Evolutionary conservation across 1,140 invertebrate genomes (phyloP), one percentile per base, ranked within the genome.

Genomic region (Lepidurus apus): DNA sequence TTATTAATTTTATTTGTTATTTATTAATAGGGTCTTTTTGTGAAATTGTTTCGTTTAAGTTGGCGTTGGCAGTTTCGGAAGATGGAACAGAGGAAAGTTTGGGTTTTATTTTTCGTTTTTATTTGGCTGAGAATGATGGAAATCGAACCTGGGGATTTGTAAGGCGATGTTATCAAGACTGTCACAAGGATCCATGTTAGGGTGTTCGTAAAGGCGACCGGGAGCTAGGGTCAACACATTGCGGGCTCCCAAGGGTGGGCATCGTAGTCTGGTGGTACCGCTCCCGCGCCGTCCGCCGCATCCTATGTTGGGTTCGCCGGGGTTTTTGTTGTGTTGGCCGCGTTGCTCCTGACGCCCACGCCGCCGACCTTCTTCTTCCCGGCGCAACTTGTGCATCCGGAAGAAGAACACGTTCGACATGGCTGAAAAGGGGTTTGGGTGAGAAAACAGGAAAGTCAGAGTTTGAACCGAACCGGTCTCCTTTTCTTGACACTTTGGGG

Each of bases 331-430:
- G 53, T 4, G 6, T 65, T 65, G 53, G 6, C 53, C 13, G 24
- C 44, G 73, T 43, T 47, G 44, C 17, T 79, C 44, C 42, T 75
- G 75, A 21, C 81, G 21, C 42, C 87, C 88, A 80, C 88, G 88
- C 82, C 87, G 87, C 78, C 87, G 91, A 26, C 82, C 81, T 83
- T 93, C 92, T 86, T 93, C 91, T 83, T 91, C 91, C 65, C 93
- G 90, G 84, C 91, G 92, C 83, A 95, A 89, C 86, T 95, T 94
- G 89, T 94, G 93, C 84, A 95, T 90, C 78, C 94, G 93, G 87
- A 95, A 95, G 91, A 96, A 95, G 89, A 95, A 96, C 89, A 95
- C 90, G 81, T 86, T 86, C 88, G 94, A 95, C 94, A 96, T 95
- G 53, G 53, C 53, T 65, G 53, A 13, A 65, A 65, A 65, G 21